A percentile compares a stretch with the other conserved stretches of the same genome.
These are phyloP conservation scores for Bovichtus variegatus DNA, from an alignment of 2,797 vertebrate genomes.

Conservation along the genomic window DNA sequence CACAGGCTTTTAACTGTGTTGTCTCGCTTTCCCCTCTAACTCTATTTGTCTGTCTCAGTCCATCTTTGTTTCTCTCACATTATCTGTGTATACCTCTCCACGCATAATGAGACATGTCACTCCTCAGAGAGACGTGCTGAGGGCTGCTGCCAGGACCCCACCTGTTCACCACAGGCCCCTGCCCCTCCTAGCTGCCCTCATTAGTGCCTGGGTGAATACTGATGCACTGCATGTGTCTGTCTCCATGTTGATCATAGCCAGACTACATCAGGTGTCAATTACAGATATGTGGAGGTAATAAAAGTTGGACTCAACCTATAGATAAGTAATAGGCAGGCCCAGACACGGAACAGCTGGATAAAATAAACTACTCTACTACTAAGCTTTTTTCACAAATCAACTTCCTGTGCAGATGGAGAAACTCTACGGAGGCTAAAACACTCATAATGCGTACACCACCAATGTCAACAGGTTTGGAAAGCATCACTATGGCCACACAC, in stretches of 20 bases:
- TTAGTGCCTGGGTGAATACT: conserved; percentile 55
- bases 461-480: conserved; percentile 34
- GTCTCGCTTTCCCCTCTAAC: conserved; percentile 1
- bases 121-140: conserved; percentile 20
- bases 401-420: conserved; percentile 23
- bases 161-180: conserved; percentile 53
- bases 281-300: conserved; percentile 25
- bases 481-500: conserved; percentile 41
- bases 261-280: conserved; percentile 48
- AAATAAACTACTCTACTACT: conserved; percentile 4
- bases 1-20: conserved; percentile 32
- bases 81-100: conserved; percentile 7
- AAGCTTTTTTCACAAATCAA: neutral
- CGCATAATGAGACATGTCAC: conserved; percentile 45
- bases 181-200: conserved; percentile 52
- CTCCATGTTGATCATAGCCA: conserved; percentile 34
- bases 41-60: conserved; percentile 12
- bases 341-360: conserved; percentile 10
- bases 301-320: conserved; percentile 31
- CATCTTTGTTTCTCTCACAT: neutral
- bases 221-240: conserved; percentile 39
- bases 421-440: conserved; percentile 29
- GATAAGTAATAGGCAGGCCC: conserved; percentile 17
- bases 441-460: conserved; percentile 14
- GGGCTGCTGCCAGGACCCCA: conserved; percentile 51